phyloP scores from a whole-genome alignment of 2,797 vertebrate species.

The Manis crassicaudata region DNA sequence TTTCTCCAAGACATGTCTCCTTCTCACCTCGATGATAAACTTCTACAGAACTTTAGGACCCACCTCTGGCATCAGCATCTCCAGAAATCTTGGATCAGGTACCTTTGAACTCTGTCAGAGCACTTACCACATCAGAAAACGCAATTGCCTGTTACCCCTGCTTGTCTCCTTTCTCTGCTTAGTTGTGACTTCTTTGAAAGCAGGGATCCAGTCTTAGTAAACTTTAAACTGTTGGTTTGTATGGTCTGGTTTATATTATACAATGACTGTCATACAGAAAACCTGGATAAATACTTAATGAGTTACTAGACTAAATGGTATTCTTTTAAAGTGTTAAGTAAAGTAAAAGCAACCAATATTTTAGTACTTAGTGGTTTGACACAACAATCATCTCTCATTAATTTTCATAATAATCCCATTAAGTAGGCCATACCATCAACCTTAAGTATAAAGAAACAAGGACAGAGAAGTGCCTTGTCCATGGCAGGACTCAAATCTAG shows the following conservation, averaged over 20 bases:
- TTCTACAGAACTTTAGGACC: not conserved
- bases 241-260: not conserved
- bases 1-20: not conserved
- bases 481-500: not conserved
- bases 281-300: not conserved
- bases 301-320: constrained; percentile 13
- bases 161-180: not conserved
- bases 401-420: not conserved
- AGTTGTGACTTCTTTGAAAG: not conserved
- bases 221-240: not conserved
- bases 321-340: not conserved
- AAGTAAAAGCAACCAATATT: constrained; percentile 2
- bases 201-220: not conserved
- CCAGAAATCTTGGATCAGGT: not conserved
- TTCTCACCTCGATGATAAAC: not conserved
- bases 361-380: not conserved
- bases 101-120: not conserved
- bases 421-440: not conserved
- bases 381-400: not conserved
- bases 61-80: not conserved
- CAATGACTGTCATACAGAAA: not conserved
- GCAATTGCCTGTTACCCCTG: not conserved
- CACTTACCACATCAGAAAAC: not conserved
- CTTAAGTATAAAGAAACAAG: not conserved
- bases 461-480: not conserved